Evolutionary conservation across 1,140 invertebrate genomes (phyloP).

Genomic region (Scaptomyza hsui): DNA sequence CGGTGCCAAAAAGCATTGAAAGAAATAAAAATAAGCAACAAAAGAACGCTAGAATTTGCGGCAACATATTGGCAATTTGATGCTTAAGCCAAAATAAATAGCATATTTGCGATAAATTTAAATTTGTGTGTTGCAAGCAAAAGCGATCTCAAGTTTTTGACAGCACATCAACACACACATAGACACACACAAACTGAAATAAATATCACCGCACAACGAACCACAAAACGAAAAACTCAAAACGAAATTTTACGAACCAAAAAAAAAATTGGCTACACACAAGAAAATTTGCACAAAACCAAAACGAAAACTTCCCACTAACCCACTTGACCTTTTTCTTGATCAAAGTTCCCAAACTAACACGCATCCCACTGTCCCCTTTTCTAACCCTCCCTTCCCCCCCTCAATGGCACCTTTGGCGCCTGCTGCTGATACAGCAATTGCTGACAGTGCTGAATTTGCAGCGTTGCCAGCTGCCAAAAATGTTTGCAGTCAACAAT

Average conservation of each 20-base stretch:
- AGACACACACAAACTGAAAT: constrained; percentile 12
- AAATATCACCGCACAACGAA: background rate
- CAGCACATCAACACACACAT: constrained; percentile 44
- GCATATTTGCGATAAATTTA: constrained; percentile 70
- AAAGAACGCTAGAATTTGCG: constrained; percentile 39
- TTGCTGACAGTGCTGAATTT: constrained; percentile 72
- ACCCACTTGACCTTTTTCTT: background rate
- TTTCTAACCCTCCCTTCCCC: background rate
- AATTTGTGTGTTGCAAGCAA: constrained; percentile 55
- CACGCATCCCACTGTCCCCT: constrained; percentile 16
- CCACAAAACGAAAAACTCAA: constrained; percentile 16
- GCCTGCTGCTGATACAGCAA: constrained; percentile 61
- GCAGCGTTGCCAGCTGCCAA: constrained; percentile 46
- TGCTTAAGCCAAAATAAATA: constrained; percentile 67
- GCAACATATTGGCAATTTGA: constrained; percentile 52
- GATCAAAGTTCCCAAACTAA: constrained; percentile 27
- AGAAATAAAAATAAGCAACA: constrained; percentile 24
- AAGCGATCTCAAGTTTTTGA: constrained; percentile 73
- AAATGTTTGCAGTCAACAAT: constrained; percentile 23
- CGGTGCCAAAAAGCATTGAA: constrained; percentile 58
- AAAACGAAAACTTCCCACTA: constrained; percentile 24
- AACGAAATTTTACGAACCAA: constrained; percentile 21
- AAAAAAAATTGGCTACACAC: constrained; percentile 19
- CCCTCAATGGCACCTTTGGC: constrained; percentile 63
- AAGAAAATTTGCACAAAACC: constrained; percentile 19